Conservation (phyloP, 2,113 vertebrate species). For the Lathamus discolor region DNA sequence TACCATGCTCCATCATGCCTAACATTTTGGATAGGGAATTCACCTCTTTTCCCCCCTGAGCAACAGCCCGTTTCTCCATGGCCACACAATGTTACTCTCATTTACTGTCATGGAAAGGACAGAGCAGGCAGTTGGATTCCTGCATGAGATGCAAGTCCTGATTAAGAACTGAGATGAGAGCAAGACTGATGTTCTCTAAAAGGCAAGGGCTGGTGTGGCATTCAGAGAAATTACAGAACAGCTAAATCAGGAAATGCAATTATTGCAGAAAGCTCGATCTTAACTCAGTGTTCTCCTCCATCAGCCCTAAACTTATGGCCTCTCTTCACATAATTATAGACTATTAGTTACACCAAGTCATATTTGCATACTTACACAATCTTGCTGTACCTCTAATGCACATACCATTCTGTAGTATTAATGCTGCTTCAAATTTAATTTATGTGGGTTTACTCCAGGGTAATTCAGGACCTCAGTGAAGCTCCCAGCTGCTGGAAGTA, state of each 20-base stretch:
- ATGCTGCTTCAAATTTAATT: background rate
- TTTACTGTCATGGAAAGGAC: background rate
- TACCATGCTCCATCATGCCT: background rate
- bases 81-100: background rate
- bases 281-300: background rate
- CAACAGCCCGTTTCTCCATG: background rate
- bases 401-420: background rate
- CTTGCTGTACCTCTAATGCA: background rate
- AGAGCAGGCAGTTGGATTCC: background rate
- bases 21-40: background rate
- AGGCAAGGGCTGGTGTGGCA: background rate
- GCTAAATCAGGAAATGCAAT: conserved; percentile 13
- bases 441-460: background rate
- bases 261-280: background rate
- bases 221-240: background rate
- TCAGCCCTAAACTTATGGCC: background rate
- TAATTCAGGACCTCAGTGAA: background rate
- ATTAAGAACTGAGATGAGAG: background rate
- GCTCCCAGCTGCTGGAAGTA: background rate
- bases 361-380: background rate
- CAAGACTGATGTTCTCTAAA: background rate
- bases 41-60: background rate
- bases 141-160: background rate
- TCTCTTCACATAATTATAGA: conserved; percentile 4
- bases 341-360: background rate